Evolutionary conservation across 1,140 invertebrate genomes (phyloP).

Genomic region (Octopus bimaculoides): DNA sequence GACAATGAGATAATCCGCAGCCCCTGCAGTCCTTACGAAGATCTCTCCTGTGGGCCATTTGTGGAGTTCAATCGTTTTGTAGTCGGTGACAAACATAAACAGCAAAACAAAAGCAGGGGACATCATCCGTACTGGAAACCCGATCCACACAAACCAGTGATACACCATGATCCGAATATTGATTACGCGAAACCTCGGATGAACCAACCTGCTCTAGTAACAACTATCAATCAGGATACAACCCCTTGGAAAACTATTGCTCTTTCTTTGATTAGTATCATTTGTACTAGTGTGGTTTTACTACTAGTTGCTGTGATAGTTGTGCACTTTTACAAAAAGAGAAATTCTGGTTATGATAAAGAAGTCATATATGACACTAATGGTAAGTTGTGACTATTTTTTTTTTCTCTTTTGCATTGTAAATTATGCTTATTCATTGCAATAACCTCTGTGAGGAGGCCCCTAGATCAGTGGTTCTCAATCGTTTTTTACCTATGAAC

Average conservation of each 20-base stretch:
- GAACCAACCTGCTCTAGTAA: not conserved
- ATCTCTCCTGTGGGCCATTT: not conserved
- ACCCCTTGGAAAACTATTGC: constrained; percentile 4
- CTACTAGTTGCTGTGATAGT: not conserved
- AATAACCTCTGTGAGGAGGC: too few species aligned
- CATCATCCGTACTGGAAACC: too few species aligned
- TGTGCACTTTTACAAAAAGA: not conserved
- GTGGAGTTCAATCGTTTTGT: constrained; percentile 1
- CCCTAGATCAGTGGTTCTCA: too few species aligned
- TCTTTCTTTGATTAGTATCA: constrained; percentile 1
- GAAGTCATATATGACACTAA: constrained; percentile 8
- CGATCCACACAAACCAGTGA: too few species aligned
- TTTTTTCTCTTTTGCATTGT: too few species aligned
- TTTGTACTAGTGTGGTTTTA: not conserved
- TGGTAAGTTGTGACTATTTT: not conserved
- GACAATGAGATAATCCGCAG: not conserved
- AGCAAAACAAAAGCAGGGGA: not conserved
- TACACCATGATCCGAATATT: too few species aligned
- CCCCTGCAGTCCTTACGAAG: not conserved
- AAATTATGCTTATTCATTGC: too few species aligned
- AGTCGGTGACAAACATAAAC: not conserved
- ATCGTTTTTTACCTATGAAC: too few species aligned
- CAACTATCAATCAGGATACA: not conserved
- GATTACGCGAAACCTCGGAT: not conserved
- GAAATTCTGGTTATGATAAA: not conserved